Evolutionary conservation across 2,797 vertebrate species (phyloP), one percentile per base, ranked within the genome.

Genomic region (Manis javanica): DNA sequence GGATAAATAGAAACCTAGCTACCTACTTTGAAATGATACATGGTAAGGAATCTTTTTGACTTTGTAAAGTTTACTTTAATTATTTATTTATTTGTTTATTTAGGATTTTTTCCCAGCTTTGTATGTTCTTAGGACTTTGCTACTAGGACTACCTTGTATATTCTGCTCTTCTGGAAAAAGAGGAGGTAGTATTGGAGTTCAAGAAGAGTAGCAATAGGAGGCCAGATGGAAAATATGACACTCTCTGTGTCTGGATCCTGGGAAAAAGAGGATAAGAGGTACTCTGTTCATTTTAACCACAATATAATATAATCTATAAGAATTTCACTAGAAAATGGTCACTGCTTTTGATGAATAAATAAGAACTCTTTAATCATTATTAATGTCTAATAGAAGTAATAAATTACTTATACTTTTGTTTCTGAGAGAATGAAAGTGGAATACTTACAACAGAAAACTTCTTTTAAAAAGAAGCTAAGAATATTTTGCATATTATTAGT

Each of bases 401-500:
- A 57, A 78, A 34, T 89, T 26, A 86, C 23, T 31, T 75, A 63
- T n/a, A n/a, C 10, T 19, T 81, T 86, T 53, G 7, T 79, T 81
- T 81, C n/a, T 81, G 34, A 78, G 61, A 77, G n/a, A 78, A 81
- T 31, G 19, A 4, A 96, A 64, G 71, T 23, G 24, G 16, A 83
- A 69, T 51, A 53, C 10, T 55, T 78, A 24, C 2, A 68, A 55
- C 37, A 89, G 18, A 93, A 91, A n/a, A 64, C 24, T 82, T 95
- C 19, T 49, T 88, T 88, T 84, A 18, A 57, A 71, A 64, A 88
- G 57, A 68, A 4, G 2, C 75, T 79, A 53, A 88, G 49, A 85
- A 29, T 82, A 66, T 31, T 94, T 93, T 93, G 6, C 31, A 57
- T 92, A 61, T 87, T 77, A 92, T 34, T 75, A 68, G 57, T 72